Base-by-base conservation (phyloP, 2,888 invertebrate genomes). In the Sericinus montela region DNA sequence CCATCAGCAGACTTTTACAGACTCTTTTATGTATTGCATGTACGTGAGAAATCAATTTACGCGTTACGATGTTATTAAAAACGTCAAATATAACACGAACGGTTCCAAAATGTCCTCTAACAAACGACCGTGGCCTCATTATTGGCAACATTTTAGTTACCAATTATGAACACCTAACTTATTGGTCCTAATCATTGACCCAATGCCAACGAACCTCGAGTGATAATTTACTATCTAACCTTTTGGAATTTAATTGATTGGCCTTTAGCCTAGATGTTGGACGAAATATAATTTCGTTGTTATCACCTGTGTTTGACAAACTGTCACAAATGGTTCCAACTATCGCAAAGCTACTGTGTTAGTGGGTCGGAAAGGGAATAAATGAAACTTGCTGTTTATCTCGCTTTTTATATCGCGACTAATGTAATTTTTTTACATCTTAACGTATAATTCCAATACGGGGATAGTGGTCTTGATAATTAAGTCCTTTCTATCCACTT, bases 271-370 rank as follows among this genome's bases (percentile, higher is more conserved):
- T 8, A 45, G 6, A 45, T 23, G n/a, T 11, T 9, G 15, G 9
- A 46, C 30, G 30, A 23, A 39, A 19, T 34, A 40, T 5, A 34
- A 32, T 28, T 37, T 25, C 25, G 11, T 10, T n/a, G 10, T 34
- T 46, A 46, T 46, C 46, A 46, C 46, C 46, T 46, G 40, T 8
- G 15, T 40, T 16, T 38, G 32, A 25, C 39, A 28, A 32, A 10
- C n/a, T 15, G 39, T 39, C 32, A 13, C 39, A 39, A 38, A n/a
- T 19, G 4, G 23, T 32, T 8, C 30, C n/a, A 10, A 3, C 6
- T 25, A 46, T 10, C 13, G 32, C 11, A 40, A 30, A 25, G 48
- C 51, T 52, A 42, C 44, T 48, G 36, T 43, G 40, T 40, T 32
- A 50, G 29, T 45, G 25, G 47, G 32, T 39, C 50, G 25, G 10